These are phyloP conservation scores for Mionectes macconnelli DNA, from an alignment of 2,113 vertebrate species.

Conservation along the genomic window DNA sequence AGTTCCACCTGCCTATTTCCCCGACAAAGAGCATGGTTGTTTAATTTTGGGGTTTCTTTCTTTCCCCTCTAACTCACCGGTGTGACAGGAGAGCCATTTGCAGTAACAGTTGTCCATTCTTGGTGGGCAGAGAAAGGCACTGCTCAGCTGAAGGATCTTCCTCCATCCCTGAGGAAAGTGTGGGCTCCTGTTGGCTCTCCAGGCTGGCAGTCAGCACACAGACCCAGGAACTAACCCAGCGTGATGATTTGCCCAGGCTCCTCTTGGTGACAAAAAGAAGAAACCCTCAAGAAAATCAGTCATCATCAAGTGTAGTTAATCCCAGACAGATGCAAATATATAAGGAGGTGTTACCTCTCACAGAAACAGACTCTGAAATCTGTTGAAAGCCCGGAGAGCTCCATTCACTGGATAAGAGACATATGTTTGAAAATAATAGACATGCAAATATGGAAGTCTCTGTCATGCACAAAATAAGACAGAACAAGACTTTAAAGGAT, in stretches of 20 bases:
- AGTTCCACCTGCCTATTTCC: background rate
- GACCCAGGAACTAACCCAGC: too few relatives aligned
- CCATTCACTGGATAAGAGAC: background rate
- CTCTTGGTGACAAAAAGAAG: background rate
- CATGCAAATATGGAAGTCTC: background rate
- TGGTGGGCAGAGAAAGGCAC: background rate
- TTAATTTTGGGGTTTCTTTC: background rate
- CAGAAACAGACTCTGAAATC: background rate
- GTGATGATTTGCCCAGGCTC: background rate
- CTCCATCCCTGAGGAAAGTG: background rate
- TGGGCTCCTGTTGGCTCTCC: background rate
- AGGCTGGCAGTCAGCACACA: too few relatives aligned
- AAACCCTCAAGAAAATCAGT: background rate
- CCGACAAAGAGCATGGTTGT: accelerated
- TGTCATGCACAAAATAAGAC: background rate
- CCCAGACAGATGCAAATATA: background rate
- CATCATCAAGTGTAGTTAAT: background rate
- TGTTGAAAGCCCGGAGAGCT: background rate
- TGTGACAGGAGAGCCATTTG: background rate
- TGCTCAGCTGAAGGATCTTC: background rate
- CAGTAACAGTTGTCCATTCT: background rate
- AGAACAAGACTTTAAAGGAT: background rate
- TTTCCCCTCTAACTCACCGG: background rate
- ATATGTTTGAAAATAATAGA: background rate
- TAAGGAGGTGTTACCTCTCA: background rate